Evolutionary conservation across 2,113 vertebrate genomes (phyloP).

Genomic region (Petromus typicus): DNA sequence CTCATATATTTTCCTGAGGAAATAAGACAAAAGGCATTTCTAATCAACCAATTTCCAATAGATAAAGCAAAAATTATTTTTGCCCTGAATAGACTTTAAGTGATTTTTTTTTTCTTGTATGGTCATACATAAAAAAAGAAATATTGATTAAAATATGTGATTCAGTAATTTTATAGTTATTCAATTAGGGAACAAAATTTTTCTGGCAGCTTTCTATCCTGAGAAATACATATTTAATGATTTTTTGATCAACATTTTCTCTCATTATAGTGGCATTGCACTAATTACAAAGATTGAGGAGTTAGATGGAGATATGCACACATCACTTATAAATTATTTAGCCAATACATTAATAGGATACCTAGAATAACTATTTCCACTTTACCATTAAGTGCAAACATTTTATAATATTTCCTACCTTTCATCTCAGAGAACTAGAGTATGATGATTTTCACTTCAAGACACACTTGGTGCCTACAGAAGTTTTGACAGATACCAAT

Average conservation of each 20-base stretch:
- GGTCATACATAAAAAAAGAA: not conserved
- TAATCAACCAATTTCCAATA: constrained; percentile 8
- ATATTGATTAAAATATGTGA: not conserved
- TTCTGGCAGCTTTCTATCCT: not conserved
- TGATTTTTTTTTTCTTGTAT: not conserved
- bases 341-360: not conserved
- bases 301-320: not conserved
- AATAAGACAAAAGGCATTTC: not conserved
- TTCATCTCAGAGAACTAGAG: not conserved
- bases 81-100: not conserved
- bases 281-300: not conserved
- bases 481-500: constrained; percentile 56
- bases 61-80: not conserved
- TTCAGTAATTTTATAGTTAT: constrained; percentile 35
- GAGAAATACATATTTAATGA: not conserved
- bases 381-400: not conserved
- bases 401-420: constrained; percentile 42
- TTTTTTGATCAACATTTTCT: constrained; percentile 22
- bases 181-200: constrained; percentile 48
- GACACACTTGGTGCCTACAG: not conserved
- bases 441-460: constrained; percentile 63
- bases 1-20: not conserved
- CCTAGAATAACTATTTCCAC: not conserved
- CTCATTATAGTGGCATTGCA: no score
- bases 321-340: constrained; percentile 13